Base-by-base conservation (phyloP, 2,888 invertebrate genomes). In the Idaea aversata region DNA sequence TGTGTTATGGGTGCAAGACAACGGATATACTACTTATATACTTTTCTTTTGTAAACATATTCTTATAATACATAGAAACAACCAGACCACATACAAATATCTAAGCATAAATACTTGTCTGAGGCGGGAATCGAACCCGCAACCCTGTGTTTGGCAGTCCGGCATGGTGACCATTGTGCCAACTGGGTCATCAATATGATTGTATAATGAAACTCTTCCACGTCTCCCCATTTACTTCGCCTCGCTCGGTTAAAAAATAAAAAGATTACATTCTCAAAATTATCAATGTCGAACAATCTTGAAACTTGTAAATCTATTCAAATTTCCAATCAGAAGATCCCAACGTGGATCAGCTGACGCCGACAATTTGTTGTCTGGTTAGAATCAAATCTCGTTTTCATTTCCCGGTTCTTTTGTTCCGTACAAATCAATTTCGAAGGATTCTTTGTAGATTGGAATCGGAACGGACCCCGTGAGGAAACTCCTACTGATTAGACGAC, bases 331-430 rank as follows among this genome's bases (percentile, higher is more conserved):
- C 47, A 47, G 47, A 13, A 47, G 7, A 47, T 13, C 47, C 47
- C 13, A 13, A 73, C 58, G n/a, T 58, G 73, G 77, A 81, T 81
- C 80, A 79, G 75, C 74, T 76, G 76, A 75, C 75, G 72, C 67
- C 70, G 75, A 75, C 68, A 80, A 77, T 76, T 63, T 76, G 78
- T 73, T 76, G 72, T 76, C 76, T 72, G 77, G 69, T 76, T 69
- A 71, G 74, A 72, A 65, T 65, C 64, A 75, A 76, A 77, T 77
- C 74, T 76, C 68, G 72, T 76, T 77, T 75, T 77, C 77, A 72
- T 74, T 70, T 75, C 70, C 60, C 70, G 67, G 70, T 70, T 61
- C 71, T 71, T 76, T 77, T 76, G 74, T 75, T 75, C 73, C 67
- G 69, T 65, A 67, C 69, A 72, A 77, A 77, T 77, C 71, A 74